Evolutionary conservation across 1,140 invertebrate species (phyloP).

Genomic region (Cataglyphis hispanica): DNA sequence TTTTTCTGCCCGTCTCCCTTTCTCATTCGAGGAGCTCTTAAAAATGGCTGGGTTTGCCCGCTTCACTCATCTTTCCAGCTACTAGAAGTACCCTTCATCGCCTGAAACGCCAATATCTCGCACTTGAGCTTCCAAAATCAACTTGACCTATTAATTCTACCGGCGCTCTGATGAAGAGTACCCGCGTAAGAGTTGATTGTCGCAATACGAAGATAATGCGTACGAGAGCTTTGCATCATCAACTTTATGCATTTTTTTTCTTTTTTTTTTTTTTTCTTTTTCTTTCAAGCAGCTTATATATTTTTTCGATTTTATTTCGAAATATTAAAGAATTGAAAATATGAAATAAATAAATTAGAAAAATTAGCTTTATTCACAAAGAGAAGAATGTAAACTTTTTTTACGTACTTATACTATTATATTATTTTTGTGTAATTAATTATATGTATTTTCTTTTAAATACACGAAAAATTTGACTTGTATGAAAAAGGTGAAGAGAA

Average conservation of each 20-base stretch:
- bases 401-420: background rate
- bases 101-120: slow-evolving; percentile 47
- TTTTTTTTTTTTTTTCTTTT: no score
- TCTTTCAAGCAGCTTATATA: no score
- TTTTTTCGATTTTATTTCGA: background rate
- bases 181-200: background rate
- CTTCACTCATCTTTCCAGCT: slow-evolving; percentile 39
- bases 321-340: background rate
- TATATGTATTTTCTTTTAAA: background rate
- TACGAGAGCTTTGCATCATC: background rate
- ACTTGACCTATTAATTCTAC: slow-evolving; percentile 58
- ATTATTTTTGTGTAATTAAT: background rate
- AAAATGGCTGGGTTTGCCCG: slow-evolving; percentile 42
- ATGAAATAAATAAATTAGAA: background rate
- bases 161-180: slow-evolving; percentile 34
- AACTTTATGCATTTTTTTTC: background rate
- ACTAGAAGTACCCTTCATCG: slow-evolving; percentile 49
- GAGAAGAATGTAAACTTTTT: background rate
- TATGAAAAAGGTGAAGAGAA: background rate
- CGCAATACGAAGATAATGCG: background rate
- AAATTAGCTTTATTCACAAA: background rate
- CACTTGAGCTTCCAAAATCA: slow-evolving; percentile 54
- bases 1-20: background rate
- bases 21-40: slow-evolving; percentile 2
- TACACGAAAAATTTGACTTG: background rate